Evolutionary conservation across 2,113 vertebrate species (phyloP), one percentile per base, ranked within the genome.

Genomic region (Euleptes europaea): DNA sequence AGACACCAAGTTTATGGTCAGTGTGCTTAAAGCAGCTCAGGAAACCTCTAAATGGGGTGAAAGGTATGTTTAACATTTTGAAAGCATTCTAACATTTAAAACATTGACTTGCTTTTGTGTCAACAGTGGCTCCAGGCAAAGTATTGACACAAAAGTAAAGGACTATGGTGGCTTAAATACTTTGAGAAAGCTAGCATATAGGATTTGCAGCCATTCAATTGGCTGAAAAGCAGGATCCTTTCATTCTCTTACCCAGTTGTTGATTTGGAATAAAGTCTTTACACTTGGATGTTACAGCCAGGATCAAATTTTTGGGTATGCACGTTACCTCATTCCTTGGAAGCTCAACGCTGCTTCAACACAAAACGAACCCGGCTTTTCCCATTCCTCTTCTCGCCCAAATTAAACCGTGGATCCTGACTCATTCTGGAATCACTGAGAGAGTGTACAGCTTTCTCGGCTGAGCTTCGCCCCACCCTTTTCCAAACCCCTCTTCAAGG

Each of bases 61-160:
- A 93, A 92, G 78, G 33, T 77, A 49, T 57, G 83, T 86, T 84
- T 85, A 82, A 82, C 14, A 31, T 80, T 47, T 71, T 70, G 10
- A 40, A 57, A 23, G 54, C 63, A 47, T 67, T 67, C 33, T n/a
- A 60, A 19, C 42, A 21, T 69, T 81, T 82, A 44, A 74, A 72
- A 63, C 82, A 77, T 84, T 80, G 51, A 85, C 72, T 63, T 79
- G 67, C 35, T 78, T 79, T 79, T 63, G 51, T 85, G 67, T 85
- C 76, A 85, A 78, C 85, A 89, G 79, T 87, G 84, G 60, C 89
- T 92, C 84, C 82, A 87, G 88, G 42, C 72, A 88, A 89, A 78
- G 86, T 35, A 44, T 73, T n/a, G 87, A 89, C 79, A 35, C 10
- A 42, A 88, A 90, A 83, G n/a, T 66, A 78, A 83, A 82, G 87